Evolutionary conservation across 1,140 invertebrate genomes (phyloP).

Genomic region (Brachionus rubens): DNA sequence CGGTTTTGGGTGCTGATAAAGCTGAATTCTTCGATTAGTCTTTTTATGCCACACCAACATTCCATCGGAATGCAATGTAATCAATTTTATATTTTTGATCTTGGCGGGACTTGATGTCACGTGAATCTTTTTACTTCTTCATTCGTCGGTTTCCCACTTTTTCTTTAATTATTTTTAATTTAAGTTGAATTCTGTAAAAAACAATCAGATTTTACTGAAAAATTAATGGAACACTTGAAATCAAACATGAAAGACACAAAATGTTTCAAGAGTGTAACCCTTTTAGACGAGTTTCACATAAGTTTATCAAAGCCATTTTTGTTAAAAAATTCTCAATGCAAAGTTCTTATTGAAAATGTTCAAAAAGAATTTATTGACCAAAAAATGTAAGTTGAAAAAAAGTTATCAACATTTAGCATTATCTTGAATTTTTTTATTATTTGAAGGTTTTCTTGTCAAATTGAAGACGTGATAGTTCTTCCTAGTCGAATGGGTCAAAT

Average conservation of each 20-base stretch:
- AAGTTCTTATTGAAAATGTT: not conserved
- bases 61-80: too few relatives aligned
- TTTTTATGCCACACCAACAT: too few relatives aligned
- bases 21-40: too few relatives aligned
- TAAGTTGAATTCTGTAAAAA: constrained; percentile 1
- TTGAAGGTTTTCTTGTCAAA: not conserved
- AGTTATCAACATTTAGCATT: not conserved
- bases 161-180: not conserved
- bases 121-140: too few relatives aligned
- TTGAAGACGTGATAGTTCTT: not conserved
- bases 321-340: constrained; percentile 13
- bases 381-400: not conserved
- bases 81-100: too few relatives aligned
- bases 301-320: constrained; percentile 15
- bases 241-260: not conserved
- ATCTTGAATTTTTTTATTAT: not conserved
- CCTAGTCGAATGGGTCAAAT: not conserved
- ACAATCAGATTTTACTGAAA: not conserved
- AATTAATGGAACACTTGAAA: not conserved
- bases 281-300: not conserved
- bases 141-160: too few relatives aligned
- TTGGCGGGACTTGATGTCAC: too few relatives aligned
- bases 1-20: too few relatives aligned
- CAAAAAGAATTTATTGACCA: not conserved
- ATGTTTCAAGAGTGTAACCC: not conserved